phyloP scores from a whole-genome alignment of 2,113 vertebrate genomes.

The Leucoraja erinaceus region DNA sequence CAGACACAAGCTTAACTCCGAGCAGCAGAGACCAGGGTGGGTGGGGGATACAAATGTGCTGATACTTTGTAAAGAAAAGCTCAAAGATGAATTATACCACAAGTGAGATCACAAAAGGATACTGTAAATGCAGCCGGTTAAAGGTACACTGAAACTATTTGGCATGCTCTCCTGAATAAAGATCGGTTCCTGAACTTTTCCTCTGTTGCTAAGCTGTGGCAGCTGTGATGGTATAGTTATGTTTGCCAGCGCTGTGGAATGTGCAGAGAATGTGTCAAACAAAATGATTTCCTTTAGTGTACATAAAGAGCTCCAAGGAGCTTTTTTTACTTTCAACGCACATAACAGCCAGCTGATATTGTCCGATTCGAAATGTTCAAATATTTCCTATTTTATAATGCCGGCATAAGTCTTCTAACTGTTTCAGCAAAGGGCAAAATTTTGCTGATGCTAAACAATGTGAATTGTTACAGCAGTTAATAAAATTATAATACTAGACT shows the following conservation, averaged over 20 bases:
- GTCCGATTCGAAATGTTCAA: background rate
- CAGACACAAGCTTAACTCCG: background rate
- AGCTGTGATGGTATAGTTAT: constrained; percentile 17
- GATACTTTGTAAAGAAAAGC: background rate
- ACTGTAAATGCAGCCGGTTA: background rate
- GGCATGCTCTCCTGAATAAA: background rate
- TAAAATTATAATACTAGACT: background rate
- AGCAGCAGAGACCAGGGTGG: background rate
- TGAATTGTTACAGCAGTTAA: background rate
- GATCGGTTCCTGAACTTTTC: background rate
- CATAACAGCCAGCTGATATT: background rate
- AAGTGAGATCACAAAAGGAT: background rate
- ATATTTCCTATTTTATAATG: background rate
- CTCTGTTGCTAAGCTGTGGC: background rate
- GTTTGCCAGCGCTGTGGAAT: constrained; percentile 19
- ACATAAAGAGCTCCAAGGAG: background rate
- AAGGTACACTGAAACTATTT: background rate
- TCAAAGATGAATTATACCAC: background rate
- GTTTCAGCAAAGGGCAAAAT: background rate
- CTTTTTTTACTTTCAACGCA: constrained; percentile 9
- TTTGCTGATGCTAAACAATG: background rate
- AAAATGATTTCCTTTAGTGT: constrained; percentile 15
- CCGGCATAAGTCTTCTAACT: background rate
- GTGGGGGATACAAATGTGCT: background rate
- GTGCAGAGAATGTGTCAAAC: constrained; percentile 19